Conservation (phyloP, 2,797 vertebrate species). For the Hippopotamyrus pictus region DNA sequence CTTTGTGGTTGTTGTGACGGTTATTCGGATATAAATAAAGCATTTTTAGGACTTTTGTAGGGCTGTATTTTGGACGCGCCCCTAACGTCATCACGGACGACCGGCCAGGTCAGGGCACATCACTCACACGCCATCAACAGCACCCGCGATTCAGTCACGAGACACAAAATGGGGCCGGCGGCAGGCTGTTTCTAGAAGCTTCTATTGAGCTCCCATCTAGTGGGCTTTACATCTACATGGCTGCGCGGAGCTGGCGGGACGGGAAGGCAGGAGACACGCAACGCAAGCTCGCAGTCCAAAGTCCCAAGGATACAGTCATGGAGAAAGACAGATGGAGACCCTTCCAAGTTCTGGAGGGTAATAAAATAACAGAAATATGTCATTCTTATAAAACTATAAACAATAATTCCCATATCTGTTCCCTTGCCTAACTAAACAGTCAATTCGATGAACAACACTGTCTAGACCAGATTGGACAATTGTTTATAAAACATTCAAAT, state of each 20-base stretch:
- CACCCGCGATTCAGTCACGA: background rate
- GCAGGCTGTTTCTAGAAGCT: background rate
- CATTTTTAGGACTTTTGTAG: background rate
- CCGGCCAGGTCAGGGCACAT: background rate
- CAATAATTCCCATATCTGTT: background rate
- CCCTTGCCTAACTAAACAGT: slow-evolving; percentile 1
- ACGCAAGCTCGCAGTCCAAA: background rate
- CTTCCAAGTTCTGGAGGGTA: background rate
- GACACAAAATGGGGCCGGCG: background rate
- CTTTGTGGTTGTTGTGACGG: background rate
- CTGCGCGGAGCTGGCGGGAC: background rate
- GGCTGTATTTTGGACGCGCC: background rate
- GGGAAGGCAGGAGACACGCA: background rate
- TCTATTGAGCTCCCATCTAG: background rate
- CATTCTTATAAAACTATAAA: background rate
- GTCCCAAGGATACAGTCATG: background rate
- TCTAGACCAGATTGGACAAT: background rate
- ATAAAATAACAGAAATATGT: background rate
- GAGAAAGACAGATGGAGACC: background rate
- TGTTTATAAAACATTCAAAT: background rate
- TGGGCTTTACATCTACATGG: background rate
- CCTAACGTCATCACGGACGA: background rate
- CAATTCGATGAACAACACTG: background rate
- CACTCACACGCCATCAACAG: background rate
- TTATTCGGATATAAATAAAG: background rate